Evolutionary conservation across 1,140 invertebrate species (phyloP).

Genomic region (Reticulitermes speratus): DNA sequence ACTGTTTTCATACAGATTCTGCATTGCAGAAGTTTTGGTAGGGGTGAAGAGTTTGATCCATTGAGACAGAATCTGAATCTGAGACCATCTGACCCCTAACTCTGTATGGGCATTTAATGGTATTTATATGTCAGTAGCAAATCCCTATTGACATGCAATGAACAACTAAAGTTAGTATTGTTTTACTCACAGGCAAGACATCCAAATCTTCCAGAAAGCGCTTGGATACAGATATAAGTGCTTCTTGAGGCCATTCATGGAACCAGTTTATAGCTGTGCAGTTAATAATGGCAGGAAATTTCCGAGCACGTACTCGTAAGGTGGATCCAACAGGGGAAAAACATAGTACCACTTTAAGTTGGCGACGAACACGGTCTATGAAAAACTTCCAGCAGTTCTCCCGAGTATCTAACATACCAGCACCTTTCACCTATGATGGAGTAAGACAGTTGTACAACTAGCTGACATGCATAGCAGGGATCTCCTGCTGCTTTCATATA

Average conservation of each 20-base stretch:
- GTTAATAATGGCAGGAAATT: slow-evolving; percentile 95
- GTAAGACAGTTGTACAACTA: slow-evolving; percentile 30
- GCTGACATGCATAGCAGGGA: too few relatives aligned
- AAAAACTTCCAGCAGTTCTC: slow-evolving; percentile 99
- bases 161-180: too few relatives aligned
- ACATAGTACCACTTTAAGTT: slow-evolving; percentile 89
- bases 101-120: too few relatives aligned
- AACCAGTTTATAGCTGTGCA: slow-evolving; percentile 97
- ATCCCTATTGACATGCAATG: too few relatives aligned
- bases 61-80: too few relatives aligned
- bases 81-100: too few relatives aligned
- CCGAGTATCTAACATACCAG: slow-evolving; percentile 81
- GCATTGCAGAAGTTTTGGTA: too few relatives aligned
- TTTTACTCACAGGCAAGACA: slow-evolving; percentile 65
- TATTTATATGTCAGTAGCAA: too few relatives aligned
- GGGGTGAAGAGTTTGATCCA: too few relatives aligned
- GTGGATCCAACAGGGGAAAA: slow-evolving; percentile 94
- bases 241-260: slow-evolving; percentile 97
- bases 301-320: slow-evolving; percentile 82
- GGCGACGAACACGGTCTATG: slow-evolving; percentile 87
- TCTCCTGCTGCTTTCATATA: too few relatives aligned
- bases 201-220: slow-evolving; percentile 82
- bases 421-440: slow-evolving; percentile 67
- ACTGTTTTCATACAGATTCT: too few relatives aligned
- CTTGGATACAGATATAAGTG: slow-evolving; percentile 87